phyloP scores from a whole-genome alignment of 1,140 invertebrate genomes.

The Hylyphantes graminicola region DNA sequence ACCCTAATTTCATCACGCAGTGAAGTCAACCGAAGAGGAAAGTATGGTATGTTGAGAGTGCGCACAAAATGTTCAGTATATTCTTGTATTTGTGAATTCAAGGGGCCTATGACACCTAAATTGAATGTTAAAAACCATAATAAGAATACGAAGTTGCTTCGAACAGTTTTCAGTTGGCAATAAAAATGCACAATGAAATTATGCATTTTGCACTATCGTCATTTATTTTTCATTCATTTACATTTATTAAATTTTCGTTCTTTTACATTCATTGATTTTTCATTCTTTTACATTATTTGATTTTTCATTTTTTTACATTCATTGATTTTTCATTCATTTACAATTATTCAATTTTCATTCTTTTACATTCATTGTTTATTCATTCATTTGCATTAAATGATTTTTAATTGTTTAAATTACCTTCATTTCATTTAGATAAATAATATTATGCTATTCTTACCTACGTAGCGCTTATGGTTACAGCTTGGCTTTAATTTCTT shows the following conservation, averaged over 20 bases:
- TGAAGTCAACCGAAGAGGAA: slow-evolving; percentile 6
- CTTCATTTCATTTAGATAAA: background rate
- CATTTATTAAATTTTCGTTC: background rate
- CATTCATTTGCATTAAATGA: background rate
- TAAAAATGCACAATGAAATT: background rate
- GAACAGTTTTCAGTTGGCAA: background rate
- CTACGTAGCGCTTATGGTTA: background rate
- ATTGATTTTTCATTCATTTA: background rate
- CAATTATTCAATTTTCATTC: background rate
- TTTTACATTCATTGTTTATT: background rate
- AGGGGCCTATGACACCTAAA: slow-evolving; percentile 47
- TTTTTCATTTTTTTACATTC: too few relatives aligned
- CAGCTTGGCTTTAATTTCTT: background rate
- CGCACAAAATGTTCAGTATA: slow-evolving; percentile 8
- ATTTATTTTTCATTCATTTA: too few relatives aligned
- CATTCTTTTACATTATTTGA: background rate
- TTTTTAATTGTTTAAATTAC: background rate
- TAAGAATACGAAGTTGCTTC: background rate
- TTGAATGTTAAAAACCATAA: background rate
- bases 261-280: background rate
- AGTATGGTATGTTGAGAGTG: background rate
- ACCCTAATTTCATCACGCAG: slow-evolving; percentile 44
- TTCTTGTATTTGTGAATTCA: slow-evolving; percentile 27
- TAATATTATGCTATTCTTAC: slow-evolving; percentile 12
- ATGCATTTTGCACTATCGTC: too few relatives aligned